These are phyloP conservation scores for Sceliomorpha sp. DNA, from an alignment of 2,888 invertebrate genomes.

Conservation along the genomic window DNA sequence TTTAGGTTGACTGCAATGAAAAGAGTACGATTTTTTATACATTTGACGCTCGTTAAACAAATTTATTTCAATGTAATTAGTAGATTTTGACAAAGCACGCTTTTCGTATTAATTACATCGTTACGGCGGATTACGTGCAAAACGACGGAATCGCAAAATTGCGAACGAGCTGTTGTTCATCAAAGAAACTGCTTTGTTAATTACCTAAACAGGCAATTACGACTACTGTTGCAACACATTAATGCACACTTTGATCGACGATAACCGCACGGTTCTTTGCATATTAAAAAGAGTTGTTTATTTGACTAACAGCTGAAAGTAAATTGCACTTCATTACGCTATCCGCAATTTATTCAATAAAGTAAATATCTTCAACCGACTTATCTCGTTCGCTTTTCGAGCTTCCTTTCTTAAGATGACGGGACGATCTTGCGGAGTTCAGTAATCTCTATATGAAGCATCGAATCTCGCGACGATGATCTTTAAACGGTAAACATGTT, in stretches of 20 bases:
- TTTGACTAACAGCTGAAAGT: neutral
- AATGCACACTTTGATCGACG: conserved; percentile 28
- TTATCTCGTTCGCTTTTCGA: too few species aligned
- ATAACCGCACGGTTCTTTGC: conserved; percentile 10
- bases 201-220: conserved; percentile 46
- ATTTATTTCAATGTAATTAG: neutral
- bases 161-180: conserved; percentile 32
- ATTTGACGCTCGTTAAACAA: too few species aligned
- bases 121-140: conserved; percentile 16
- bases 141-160: conserved; percentile 31
- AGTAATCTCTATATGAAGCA: too few species aligned
- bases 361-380: too few species aligned
- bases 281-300: conserved; percentile 20
- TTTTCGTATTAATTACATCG: neutral
- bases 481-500: too few species aligned
- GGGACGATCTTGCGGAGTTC: too few species aligned
- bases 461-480: too few species aligned
- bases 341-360: too few species aligned
- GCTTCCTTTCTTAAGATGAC: too few species aligned
- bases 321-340: neutral
- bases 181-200: conserved; percentile 36
- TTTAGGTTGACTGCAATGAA: too few species aligned
- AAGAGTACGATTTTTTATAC: too few species aligned
- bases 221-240: conserved; percentile 30
- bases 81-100: too few species aligned